These are phyloP conservation scores for Anarsia innoxiella DNA, from an alignment of 2,888 invertebrate species.

Conservation along the genomic window DNA sequence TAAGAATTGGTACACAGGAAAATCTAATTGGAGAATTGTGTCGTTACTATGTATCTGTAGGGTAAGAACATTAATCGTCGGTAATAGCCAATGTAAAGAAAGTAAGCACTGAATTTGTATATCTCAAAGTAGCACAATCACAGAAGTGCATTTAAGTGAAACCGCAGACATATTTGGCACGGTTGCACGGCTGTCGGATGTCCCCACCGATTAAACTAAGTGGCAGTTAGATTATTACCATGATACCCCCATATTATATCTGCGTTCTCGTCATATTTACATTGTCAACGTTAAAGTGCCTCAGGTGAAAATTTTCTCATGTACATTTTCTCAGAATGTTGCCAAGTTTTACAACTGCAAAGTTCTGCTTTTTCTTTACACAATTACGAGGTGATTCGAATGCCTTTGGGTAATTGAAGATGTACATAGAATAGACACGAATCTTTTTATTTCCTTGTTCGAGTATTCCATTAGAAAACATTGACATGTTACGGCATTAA, in stretches of 20 bases:
- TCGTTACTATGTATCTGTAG: too few relatives aligned
- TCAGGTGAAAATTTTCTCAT: conserved; percentile 14
- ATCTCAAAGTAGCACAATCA: conserved; percentile 4
- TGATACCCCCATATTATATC: conserved; percentile 11
- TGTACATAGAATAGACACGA: too few relatives aligned
- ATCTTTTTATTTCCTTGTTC: too few relatives aligned
- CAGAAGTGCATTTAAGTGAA: conserved; percentile 14
- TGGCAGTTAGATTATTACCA: conserved; percentile 19
- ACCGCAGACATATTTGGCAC: conserved; percentile 19
- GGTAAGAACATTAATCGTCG: too few relatives aligned
- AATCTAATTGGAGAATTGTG: too few relatives aligned
- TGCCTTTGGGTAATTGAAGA: too few relatives aligned
- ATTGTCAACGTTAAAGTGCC: conserved; percentile 14
- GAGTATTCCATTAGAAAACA: too few relatives aligned
- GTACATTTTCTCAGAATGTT: conserved; percentile 1
- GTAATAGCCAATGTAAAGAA: too few relatives aligned
- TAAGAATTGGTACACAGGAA: too few relatives aligned
- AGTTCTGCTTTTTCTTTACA: background rate
- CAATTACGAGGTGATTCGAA: too few relatives aligned
- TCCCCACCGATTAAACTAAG: conserved; percentile 17
- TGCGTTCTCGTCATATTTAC: conserved; percentile 12
- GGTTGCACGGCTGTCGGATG: conserved; percentile 16
- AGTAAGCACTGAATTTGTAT: too few relatives aligned
- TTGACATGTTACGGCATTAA: too few relatives aligned
- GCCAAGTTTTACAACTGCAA: conserved; percentile 3